Evolutionary conservation across 2,797 vertebrate species (phyloP), one percentile per base, ranked within the genome.

Genomic region (Peromyscus attwateri): DNA sequence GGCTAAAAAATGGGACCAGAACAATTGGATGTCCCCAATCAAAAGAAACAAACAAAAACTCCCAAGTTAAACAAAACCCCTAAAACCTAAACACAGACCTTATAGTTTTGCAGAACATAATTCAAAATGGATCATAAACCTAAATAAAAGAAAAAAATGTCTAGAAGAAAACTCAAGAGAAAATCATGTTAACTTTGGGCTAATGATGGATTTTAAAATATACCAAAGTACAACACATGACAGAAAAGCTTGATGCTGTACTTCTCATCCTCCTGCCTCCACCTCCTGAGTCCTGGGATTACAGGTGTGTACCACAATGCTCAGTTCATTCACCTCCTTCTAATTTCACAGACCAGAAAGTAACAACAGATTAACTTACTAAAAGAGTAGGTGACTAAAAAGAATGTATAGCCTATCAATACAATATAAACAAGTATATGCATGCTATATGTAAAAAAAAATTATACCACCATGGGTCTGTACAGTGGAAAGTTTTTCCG

Each of bases 101-200:
- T 94, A 68, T 0, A 17, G 10, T 12, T 83, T 93, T 93, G 23
- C 21, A 77, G 77, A 93, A 95, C 23, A 23, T 71, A 84, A 88
- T 55, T 93, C 16, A 81, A 76, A 95, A 80, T 76, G 68, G 55
- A 40, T 93, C 81, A 57, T 79, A 81, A 27, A 75, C 60, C 29
- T 94, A 92, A 81, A 83, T 70, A 16, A 77, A 84, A 95, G 84
- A 64, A 17, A 91, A 16, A 94, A 97, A 80, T 1, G 62, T 75
- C 40, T 91, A 62, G 73, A 89, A 92, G 49, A 97, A 92, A 95
- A 89, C 17, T 75, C 52, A 37, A 9, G 37, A 92, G 31, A 92
- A 91, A 91, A 52, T 92, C 46, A 87, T 81, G 25, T 87, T 80
- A 43, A 79, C 60, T 40, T 77, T 88, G 6, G 3, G 25, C 91